Evolutionary conservation across 2,797 vertebrate species (phyloP).

Genomic region (Austrolebias charrua): DNA sequence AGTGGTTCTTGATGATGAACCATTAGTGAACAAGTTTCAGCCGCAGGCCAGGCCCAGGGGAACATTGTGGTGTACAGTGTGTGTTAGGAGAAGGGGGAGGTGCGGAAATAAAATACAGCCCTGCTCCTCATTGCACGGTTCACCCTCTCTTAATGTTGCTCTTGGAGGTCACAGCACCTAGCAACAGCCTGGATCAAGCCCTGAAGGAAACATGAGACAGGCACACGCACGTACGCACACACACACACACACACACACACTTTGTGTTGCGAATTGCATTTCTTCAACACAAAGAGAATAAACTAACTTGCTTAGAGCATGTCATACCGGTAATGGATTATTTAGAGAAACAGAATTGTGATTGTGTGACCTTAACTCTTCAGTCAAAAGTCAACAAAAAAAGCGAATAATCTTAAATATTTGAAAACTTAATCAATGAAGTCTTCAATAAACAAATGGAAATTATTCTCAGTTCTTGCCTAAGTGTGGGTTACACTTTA

Average conservation of each 20-base stretch:
- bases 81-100: conserved; percentile 44
- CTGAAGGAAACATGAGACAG: conserved; percentile 60
- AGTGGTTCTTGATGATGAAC: conserved; percentile 41
- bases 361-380: background rate
- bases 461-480: background rate
- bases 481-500: background rate
- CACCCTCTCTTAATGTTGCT: conserved; percentile 67
- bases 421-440: background rate
- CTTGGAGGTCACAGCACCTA: conserved; percentile 68
- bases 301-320: conserved; percentile 1
- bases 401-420: background rate
- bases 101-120: conserved; percentile 64
- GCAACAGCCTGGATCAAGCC: conserved; percentile 65
- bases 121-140: conserved; percentile 55
- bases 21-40: conserved; percentile 32
- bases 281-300: conserved; percentile 20
- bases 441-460: background rate
- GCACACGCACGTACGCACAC: conserved; percentile 25
- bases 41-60: conserved; percentile 22
- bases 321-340: background rate
- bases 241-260: conserved; percentile 27
- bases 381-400: background rate
- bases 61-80: conserved; percentile 49
- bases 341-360: background rate
- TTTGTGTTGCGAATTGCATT: conserved; percentile 32